Percentiles rank a stretch among this genome's conserved stretches.
Conservation (phyloP, 1,140 invertebrate species). For the Zaprionus taronus region DNA sequence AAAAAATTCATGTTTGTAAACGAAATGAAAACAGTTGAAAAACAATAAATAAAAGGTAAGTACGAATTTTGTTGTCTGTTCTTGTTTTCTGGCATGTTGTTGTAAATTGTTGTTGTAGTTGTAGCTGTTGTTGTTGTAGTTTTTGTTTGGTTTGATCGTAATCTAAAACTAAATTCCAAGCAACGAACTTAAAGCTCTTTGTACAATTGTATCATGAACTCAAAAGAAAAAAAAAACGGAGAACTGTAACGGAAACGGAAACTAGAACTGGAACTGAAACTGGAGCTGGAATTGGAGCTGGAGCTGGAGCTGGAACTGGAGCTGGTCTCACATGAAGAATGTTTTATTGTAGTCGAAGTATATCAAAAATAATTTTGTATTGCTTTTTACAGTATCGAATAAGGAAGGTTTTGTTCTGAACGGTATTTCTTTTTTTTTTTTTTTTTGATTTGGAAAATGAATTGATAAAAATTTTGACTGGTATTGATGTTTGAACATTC, state of each 20-base stretch:
- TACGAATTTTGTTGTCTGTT: constrained; percentile 76
- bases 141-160: constrained; percentile 55
- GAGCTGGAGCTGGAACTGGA: constrained; percentile 49
- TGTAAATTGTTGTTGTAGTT: constrained; percentile 44
- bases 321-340: constrained; percentile 65
- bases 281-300: constrained; percentile 45
- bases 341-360: constrained; percentile 40
- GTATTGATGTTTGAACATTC: constrained; percentile 29
- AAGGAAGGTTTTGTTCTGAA: constrained; percentile 24
- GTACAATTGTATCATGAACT: constrained; percentile 53
- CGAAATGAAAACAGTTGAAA: constrained; percentile 68
- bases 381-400: constrained; percentile 51
- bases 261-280: constrained; percentile 26
- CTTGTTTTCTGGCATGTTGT: constrained; percentile 70
- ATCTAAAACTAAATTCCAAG: constrained; percentile 72
- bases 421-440: constrained; percentile 14
- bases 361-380: constrained; percentile 32
- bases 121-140: constrained; percentile 9
- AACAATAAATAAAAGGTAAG: constrained; percentile 71
- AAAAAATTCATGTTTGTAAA: constrained; percentile 65
- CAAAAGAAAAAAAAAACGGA: constrained; percentile 15
- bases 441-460: constrained; percentile 10
- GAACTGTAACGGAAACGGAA: constrained; percentile 17
- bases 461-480: constrained; percentile 27
- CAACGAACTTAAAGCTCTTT: constrained; percentile 70